phyloP scores from a whole-genome alignment of 2,888 invertebrate genomes.

The Molorchus minor region DNA sequence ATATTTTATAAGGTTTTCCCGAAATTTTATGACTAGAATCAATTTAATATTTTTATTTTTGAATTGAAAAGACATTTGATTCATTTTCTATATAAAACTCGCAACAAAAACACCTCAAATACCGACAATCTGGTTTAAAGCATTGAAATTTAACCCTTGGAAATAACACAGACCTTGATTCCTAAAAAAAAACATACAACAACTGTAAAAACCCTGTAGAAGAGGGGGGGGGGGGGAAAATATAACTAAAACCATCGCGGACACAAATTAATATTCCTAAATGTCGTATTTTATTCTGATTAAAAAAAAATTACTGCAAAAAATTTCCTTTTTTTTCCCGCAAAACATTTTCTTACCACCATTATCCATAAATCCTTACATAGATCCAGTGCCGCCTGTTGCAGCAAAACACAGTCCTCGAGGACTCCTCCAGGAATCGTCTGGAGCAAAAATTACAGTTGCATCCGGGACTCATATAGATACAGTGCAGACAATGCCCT shows the following conservation, averaged over 20 bases:
- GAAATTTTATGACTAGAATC: neutral
- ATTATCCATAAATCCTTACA: slow-evolving; percentile 30
- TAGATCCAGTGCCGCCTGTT: slow-evolving; percentile 32
- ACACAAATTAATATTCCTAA: too few species aligned
- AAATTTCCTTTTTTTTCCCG: neutral
- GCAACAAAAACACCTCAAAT: slow-evolving; percentile 24
- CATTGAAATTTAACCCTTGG: neutral
- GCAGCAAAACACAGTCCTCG: slow-evolving; percentile 28
- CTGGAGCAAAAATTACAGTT: slow-evolving; percentile 20
- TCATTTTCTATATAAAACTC: slow-evolving; percentile 20
- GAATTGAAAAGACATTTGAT: neutral
- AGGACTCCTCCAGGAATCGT: slow-evolving; percentile 21
- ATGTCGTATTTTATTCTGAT: too few species aligned
- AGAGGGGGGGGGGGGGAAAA: too few species aligned
- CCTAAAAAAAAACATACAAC: too few species aligned
- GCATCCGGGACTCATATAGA: neutral
- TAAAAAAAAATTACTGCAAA: too few species aligned
- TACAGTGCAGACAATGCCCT: slow-evolving; percentile 26
- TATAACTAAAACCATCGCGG: too few species aligned
- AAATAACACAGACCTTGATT: neutral
- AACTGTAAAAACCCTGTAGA: too few species aligned
- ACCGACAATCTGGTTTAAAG: slow-evolving; percentile 14
- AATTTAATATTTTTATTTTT: neutral
- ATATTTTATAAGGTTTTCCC: neutral
- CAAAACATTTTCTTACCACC: neutral